Conservation (phyloP, 2,888 invertebrate genomes). For the Eristalis arbustorum region DNA sequence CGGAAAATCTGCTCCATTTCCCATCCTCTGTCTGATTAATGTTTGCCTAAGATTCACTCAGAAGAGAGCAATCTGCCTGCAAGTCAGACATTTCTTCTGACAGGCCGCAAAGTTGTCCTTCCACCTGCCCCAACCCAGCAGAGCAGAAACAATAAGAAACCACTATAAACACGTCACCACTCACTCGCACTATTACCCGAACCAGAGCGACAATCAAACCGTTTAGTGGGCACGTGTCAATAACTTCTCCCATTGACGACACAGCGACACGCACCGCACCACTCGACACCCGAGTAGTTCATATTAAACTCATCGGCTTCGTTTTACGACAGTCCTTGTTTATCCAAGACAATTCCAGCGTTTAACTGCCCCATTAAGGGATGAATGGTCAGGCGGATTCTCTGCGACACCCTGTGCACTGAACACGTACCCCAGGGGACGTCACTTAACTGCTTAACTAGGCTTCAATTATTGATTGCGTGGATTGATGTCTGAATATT, state of each 20-base stretch:
- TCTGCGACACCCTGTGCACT: conserved; percentile 19
- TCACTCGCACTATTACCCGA: not conserved
- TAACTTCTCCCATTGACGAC: not conserved
- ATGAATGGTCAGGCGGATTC: conserved; percentile 34
- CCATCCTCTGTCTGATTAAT: too few species aligned
- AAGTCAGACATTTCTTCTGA: too few species aligned
- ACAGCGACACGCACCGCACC: not conserved
- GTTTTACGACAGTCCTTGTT: not conserved
- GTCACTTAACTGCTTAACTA: conserved; percentile 53
- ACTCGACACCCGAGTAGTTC: not conserved
- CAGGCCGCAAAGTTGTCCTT: too few species aligned
- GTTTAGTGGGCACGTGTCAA: not conserved
- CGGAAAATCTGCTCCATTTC: too few species aligned
- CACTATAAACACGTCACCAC: not conserved
- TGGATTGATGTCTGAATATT: conserved; percentile 56
- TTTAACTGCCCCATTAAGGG: conserved; percentile 11
- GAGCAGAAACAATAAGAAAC: not conserved
- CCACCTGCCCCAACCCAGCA: not conserved
- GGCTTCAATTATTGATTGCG: conserved; percentile 58
- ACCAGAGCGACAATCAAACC: not conserved
- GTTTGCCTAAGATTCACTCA: too few species aligned
- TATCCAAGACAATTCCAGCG: not conserved
- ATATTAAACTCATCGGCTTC: not conserved
- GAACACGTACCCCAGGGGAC: conserved; percentile 27
- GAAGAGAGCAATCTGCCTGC: too few species aligned